Percentiles rank a stretch among this genome's conserved stretches.
Evolutionary conservation across 1,140 invertebrate genomes (phyloP).

Genomic region (Eubasilissa regina): DNA sequence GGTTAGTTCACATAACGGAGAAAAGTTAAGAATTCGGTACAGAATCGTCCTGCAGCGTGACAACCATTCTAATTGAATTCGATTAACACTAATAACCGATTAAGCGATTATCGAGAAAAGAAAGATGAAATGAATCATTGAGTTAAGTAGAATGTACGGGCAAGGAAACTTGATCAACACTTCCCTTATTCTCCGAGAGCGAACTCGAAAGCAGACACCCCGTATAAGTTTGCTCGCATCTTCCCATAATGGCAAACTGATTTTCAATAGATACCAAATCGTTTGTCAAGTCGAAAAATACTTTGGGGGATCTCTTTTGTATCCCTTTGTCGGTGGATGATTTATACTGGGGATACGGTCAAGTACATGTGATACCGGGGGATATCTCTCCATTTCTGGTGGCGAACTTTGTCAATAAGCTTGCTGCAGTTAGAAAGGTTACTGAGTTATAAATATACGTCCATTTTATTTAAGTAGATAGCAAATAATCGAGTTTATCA

Average conservation of each 20-base stretch:
- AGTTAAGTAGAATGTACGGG: slow-evolving; percentile 9
- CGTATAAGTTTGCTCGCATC: slow-evolving; percentile 50
- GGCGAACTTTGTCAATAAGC: slow-evolving; percentile 15
- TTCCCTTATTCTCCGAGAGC: slow-evolving; percentile 2
- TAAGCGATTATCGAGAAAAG: not conserved
- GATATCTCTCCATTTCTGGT: slow-evolving; percentile 24
- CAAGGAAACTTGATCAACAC: slow-evolving; percentile 38
- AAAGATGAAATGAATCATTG: slow-evolving; percentile 26
- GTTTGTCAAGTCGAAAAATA: slow-evolving; percentile 59
- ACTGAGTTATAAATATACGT: not conserved
- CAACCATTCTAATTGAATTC: no score
- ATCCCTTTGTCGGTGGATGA: slow-evolving; percentile 55
- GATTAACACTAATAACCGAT: no score
- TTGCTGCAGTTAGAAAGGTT: not conserved
- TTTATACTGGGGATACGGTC: slow-evolving; percentile 59
- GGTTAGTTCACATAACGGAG: no score
- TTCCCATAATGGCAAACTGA: slow-evolving; percentile 58
- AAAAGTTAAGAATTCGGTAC: no score
- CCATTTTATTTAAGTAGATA: no score
- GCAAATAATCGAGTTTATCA: no score
- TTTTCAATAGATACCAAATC: slow-evolving; percentile 59
- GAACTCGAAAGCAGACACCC: slow-evolving; percentile 30
- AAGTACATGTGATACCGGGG: slow-evolving; percentile 49
- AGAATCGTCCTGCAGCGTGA: no score
- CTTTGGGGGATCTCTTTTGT: slow-evolving; percentile 59